phyloP scores from a whole-genome alignment of 2,113 vertebrate genomes.

The Zosterops hypoxanthus region DNA sequence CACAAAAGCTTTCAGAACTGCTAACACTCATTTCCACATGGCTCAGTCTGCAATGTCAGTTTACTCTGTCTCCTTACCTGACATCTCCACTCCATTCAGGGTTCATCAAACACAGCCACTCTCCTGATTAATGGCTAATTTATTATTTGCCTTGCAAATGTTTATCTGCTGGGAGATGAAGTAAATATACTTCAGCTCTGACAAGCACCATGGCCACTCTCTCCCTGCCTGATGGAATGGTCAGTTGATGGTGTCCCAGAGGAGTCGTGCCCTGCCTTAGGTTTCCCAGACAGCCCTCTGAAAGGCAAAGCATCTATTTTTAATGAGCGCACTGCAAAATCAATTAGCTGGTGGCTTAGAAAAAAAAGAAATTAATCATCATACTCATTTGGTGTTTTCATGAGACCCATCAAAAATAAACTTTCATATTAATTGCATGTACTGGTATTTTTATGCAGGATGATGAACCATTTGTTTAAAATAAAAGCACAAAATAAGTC shows the following conservation, averaged over 20 bases:
- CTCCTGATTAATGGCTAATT: constrained; percentile 79
- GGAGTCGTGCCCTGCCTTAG: constrained; percentile 53
- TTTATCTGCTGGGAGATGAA: constrained; percentile 76
- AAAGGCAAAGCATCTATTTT: constrained; percentile 79
- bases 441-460: background rate
- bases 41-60: constrained; percentile 54
- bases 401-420: constrained; percentile 42
- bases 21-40: background rate
- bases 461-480: background rate
- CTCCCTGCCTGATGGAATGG: constrained; percentile 66
- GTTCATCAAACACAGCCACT: constrained; percentile 71
- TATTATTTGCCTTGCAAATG: constrained; percentile 83
- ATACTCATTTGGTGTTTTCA: constrained; percentile 55
- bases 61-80: constrained; percentile 66
- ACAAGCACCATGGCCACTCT: constrained; percentile 65
- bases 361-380: constrained; percentile 72
- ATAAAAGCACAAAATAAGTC: background rate
- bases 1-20: constrained; percentile 13
- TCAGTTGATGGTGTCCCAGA: constrained; percentile 75
- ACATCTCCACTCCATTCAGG: constrained; percentile 72
- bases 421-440: background rate
- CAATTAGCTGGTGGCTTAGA: constrained; percentile 69
- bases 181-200: constrained; percentile 71
- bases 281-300: constrained; percentile 72
- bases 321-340: constrained; percentile 78